Conservation (phyloP, 2,888 invertebrate species). For the Yponomeuta plumbellus region DNA sequence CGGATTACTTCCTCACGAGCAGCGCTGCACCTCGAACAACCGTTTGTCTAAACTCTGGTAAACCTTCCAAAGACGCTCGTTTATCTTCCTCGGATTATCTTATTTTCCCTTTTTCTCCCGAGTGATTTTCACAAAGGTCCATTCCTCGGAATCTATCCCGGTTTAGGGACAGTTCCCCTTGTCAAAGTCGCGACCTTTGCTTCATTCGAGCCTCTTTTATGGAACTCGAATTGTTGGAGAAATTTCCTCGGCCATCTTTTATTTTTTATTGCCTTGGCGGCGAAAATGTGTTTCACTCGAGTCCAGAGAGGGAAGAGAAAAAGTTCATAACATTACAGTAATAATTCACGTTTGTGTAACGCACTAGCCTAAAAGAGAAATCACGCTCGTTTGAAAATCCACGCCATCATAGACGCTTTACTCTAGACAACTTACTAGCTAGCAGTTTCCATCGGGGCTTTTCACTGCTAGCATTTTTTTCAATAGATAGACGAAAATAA, state of each 20-base stretch:
- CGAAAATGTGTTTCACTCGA: slow-evolving; percentile 13
- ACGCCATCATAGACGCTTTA: neutral
- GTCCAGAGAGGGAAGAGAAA: slow-evolving; percentile 11
- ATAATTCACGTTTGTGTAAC: slow-evolving; percentile 10
- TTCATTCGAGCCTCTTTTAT: neutral
- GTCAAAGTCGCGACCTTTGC: slow-evolving; percentile 16
- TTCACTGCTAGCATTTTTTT: no score
- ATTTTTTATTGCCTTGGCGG: slow-evolving; percentile 13
- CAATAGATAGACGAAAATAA: no score
- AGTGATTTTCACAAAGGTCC: slow-evolving; percentile 14
- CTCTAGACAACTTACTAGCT: neutral
- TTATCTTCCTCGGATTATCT: slow-evolving; percentile 16
- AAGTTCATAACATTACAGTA: slow-evolving; percentile 12
- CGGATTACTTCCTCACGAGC: neutral
- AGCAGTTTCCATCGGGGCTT: neutral
- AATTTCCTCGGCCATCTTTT: slow-evolving; percentile 14
- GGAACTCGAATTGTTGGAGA: slow-evolving; percentile 5
- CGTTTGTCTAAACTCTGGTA: slow-evolving; percentile 12
- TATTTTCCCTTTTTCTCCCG: slow-evolving; percentile 14
- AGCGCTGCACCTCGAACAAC: neutral
- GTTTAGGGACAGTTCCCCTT: slow-evolving; percentile 15
- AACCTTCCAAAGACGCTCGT: slow-evolving; percentile 9
- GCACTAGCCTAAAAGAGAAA: neutral
- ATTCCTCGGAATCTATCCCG: slow-evolving; percentile 15
- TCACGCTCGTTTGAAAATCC: neutral